These are phyloP conservation scores for Miltochrista miniata DNA, from an alignment of 2,888 invertebrate species.

Conservation along the genomic window DNA sequence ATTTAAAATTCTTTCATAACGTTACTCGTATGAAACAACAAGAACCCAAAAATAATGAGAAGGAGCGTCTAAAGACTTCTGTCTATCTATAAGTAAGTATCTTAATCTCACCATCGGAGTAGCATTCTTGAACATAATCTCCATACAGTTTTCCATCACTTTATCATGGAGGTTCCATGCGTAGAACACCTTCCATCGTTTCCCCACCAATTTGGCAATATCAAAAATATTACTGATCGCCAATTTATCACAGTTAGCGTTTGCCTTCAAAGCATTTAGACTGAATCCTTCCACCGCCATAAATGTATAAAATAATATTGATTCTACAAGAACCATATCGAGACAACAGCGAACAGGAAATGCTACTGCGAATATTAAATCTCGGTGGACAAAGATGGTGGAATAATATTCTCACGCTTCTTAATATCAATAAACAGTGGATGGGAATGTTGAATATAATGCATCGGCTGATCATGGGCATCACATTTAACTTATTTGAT, in stretches of 20 bases:
- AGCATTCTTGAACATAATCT: constrained; percentile 57
- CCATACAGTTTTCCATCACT: constrained; percentile 51
- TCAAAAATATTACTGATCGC: constrained; percentile 57
- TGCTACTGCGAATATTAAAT: background rate
- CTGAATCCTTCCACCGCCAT: background rate
- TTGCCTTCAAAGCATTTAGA: background rate
- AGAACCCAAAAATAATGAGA: too few species aligned
- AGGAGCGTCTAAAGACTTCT: too few species aligned
- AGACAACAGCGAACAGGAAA: background rate
- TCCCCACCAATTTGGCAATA: constrained; percentile 51
- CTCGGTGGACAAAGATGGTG: background rate
- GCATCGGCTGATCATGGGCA: background rate
- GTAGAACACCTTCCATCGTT: constrained; percentile 63
- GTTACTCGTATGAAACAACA: too few species aligned
- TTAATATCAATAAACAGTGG: background rate
- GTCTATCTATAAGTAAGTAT: too few species aligned
- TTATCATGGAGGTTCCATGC: constrained; percentile 55
- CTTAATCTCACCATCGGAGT: constrained; percentile 49
- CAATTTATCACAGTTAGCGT: constrained; percentile 43
- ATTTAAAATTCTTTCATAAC: too few species aligned
- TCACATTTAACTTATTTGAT: background rate
- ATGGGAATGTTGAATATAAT: constrained; percentile 1
- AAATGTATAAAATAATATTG: constrained; percentile 7
- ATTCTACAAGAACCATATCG: constrained; percentile 18
- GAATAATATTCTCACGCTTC: background rate